Evolutionary conservation across 2,797 vertebrate species (phyloP).

Genomic region (Sebastes hopkinsi): DNA sequence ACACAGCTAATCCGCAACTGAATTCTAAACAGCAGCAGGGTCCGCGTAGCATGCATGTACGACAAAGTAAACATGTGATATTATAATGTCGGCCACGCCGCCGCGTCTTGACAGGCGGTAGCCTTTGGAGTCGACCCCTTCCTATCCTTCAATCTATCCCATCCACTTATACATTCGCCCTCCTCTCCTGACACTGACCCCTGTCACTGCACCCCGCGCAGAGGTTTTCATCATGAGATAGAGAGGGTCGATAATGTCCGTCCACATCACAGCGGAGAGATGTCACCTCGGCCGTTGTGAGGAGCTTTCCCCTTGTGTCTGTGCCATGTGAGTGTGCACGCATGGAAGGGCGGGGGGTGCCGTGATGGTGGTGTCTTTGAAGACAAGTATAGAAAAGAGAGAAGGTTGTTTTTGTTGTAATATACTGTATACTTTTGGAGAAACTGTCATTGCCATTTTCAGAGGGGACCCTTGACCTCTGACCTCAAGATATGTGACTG

Average conservation of each 20-base stretch:
- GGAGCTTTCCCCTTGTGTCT: conserved; percentile 36
- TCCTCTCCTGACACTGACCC: conserved; percentile 54
- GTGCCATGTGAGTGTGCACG: background rate
- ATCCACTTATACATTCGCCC: conserved; percentile 56
- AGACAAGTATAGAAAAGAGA: background rate
- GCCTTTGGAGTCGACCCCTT: conserved; percentile 42
- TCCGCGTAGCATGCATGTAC: background rate
- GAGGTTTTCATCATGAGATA: conserved; percentile 41
- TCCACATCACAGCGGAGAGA: conserved; percentile 42
- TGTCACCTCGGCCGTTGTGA: conserved; percentile 45
- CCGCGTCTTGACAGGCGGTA: conserved; percentile 38
- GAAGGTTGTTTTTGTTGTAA: background rate
- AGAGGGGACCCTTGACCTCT: too few species aligned
- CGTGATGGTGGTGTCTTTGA: background rate
- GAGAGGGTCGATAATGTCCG: conserved; percentile 65
- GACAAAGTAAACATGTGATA: conserved; percentile 23
- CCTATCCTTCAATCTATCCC: conserved; percentile 43
- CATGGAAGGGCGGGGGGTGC: background rate
- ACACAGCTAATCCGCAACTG: conserved; percentile 27
- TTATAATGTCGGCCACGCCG: conserved; percentile 23
- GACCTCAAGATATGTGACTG: too few species aligned
- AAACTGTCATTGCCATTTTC: too few species aligned
- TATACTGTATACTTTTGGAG: background rate
- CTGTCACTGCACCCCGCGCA: conserved; percentile 35
- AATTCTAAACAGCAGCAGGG: background rate